Evolutionary conservation across 2,888 invertebrate genomes (phyloP), one percentile per base, ranked within the genome.

Genomic region (Perithous albicinctus): DNA sequence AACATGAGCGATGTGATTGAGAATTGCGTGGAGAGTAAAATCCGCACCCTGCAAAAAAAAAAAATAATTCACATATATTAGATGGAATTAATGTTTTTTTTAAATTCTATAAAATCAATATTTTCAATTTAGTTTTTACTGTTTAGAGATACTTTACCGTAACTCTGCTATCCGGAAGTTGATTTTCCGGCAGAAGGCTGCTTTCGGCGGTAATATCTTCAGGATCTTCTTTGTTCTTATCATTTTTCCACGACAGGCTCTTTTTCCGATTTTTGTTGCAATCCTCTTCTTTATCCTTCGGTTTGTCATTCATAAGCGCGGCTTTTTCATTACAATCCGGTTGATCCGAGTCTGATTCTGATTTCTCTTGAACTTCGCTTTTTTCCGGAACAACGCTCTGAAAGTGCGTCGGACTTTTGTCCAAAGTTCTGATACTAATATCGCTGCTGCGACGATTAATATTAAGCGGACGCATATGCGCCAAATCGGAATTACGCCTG

Each of bases 1-100:
- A 70, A 94, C 94, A 85, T 94, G 94, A 12, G 94, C 94, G 72
- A 94, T 94, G 85, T 94, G 94, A 87, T 94, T 94, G 77, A 94
- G 87, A 85, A 94, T 94, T 20, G 94, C 93, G 70, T 94, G 93
- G 66, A 94, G 91, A 1, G 94, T 94, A 77, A 94, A 90, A 83
- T 93, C 93, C 23, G 90, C 87, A 75, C 87, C 88, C 92, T 93
- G 86, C 18, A 88, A 88, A 56, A 15, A 78, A 75, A 51, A 12
- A 70, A 72, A 63, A 38, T 15, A 0, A 48, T 18, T 48, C 1
- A 18, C 48, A 8, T 10, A 38, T 38, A n/a, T 41, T n/a, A 12
- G n/a, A n/a, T n/a, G n/a, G 7, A 56, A 29, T 2, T 6, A 56
- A 56, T 15, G 0, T 8, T 5, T 18, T 46, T 18, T 18, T 46